Evolutionary conservation across 2,888 invertebrate species (phyloP).

Genomic region (Parnassius smintheus): DNA sequence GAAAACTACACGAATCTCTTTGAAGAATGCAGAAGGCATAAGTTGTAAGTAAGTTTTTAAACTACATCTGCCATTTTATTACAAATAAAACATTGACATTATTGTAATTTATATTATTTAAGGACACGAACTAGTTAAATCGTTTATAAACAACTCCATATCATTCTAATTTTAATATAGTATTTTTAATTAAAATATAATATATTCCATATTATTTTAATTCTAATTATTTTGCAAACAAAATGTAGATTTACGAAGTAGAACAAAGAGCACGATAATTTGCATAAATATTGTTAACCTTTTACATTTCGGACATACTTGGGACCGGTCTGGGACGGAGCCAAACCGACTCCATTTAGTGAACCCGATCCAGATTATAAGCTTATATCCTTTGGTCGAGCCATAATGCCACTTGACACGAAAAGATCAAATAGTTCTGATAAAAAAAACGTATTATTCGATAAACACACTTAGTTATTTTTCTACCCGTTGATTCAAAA

Average conservation of each 20-base stretch:
- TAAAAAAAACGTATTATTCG: constrained; percentile 26
- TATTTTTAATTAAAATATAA: no score
- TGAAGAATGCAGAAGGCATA: no score
- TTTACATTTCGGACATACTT: constrained; percentile 59
- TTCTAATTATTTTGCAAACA: constrained; percentile 64
- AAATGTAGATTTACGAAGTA: constrained; percentile 67
- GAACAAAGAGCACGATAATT: constrained; percentile 76
- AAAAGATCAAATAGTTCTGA: constrained; percentile 30
- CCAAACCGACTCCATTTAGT: constrained; percentile 71
- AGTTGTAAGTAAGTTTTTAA: no score
- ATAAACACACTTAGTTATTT: constrained; percentile 17
- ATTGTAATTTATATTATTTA: no score
- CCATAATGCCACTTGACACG: constrained; percentile 31
- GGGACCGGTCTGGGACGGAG: constrained; percentile 61
- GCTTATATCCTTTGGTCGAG: constrained; percentile 54
- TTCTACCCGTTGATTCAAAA: constrained; percentile 1
- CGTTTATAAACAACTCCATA: no score
- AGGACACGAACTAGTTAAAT: no score
- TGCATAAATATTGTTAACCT: constrained; percentile 78
- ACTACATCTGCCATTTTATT: no score
- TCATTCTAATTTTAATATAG: no score
- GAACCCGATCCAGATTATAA: constrained; percentile 64
- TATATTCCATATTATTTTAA: no score
- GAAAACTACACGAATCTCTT: no score
- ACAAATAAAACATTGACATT: no score